These are phyloP conservation scores for Rhingia rostrata DNA, from an alignment of 2,888 invertebrate species.

Conservation along the genomic window DNA sequence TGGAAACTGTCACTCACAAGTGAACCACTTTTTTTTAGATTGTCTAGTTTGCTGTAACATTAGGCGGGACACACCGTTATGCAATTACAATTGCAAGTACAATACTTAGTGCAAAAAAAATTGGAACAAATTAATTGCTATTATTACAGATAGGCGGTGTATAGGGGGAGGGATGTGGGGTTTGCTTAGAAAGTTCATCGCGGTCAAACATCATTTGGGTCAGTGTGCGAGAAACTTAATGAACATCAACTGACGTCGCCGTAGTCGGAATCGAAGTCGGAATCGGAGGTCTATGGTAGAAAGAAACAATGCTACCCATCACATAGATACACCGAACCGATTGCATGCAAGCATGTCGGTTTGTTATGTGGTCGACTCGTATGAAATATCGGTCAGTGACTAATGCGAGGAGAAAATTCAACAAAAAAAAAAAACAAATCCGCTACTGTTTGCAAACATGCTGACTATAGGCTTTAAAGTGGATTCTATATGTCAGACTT, in stretches of 20 bases:
- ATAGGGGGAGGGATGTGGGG: slow-evolving; percentile 34
- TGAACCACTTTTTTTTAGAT: background rate
- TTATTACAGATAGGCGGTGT: background rate
- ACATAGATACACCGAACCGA: background rate
- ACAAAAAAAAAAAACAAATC: background rate
- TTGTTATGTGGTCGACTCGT: background rate
- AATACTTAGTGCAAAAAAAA: background rate
- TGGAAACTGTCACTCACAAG: slow-evolving; percentile 32
- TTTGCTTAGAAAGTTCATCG: slow-evolving; percentile 63
- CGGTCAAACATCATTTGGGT: slow-evolving; percentile 64
- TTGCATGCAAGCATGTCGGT: background rate
- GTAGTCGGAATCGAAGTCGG: too few species aligned
- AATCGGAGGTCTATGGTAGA: background rate
- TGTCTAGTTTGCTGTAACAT: background rate
- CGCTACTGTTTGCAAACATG: slow-evolving; percentile 7
- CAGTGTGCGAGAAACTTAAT: slow-evolving; percentile 55
- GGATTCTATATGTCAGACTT: slow-evolving; percentile 39
- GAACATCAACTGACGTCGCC: slow-evolving; percentile 32
- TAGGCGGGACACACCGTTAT: slow-evolving; percentile 29
- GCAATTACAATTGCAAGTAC: slow-evolving; percentile 20
- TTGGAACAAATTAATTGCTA: slow-evolving; percentile 1
- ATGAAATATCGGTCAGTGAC: slow-evolving; percentile 48
- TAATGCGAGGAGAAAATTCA: slow-evolving; percentile 31
- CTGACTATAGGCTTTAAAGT: slow-evolving; percentile 18
- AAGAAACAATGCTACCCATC: slow-evolving; percentile 23